A percentile compares a stretch with the other conserved stretches of the same genome.
Evolutionary conservation across 1,140 invertebrate species (phyloP).

Genomic region (Augochlora pura): DNA sequence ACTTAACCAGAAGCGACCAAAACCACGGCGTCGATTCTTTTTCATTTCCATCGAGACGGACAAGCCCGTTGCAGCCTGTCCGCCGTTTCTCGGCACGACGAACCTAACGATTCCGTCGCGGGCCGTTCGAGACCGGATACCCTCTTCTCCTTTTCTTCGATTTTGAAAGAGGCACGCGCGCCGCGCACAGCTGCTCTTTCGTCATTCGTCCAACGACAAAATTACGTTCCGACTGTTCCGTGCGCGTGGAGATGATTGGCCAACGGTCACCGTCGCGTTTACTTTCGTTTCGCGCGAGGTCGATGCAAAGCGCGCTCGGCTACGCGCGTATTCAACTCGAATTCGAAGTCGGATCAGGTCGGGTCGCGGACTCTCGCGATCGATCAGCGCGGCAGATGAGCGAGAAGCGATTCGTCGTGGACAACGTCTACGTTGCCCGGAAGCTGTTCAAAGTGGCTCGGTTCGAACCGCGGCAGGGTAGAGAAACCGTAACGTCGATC

Average conservation of each 20-base stretch:
- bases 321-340: conserved; percentile 5
- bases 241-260: neutral
- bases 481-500: neutral
- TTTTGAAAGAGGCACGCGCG: conserved; percentile 8
- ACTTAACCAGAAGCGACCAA: too few species aligned
- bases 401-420: too few species aligned
- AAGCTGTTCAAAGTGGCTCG: neutral
- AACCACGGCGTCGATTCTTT: too few species aligned
- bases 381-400: too few species aligned
- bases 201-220: conserved; percentile 27
- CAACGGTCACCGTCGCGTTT: neutral
- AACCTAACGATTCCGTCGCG: neutral
- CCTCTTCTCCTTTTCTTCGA: neutral
- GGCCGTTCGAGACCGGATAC: neutral
- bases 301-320: too few species aligned
- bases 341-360: neutral
- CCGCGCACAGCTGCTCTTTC: neutral
- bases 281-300: conserved; percentile 39
- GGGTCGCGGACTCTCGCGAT: too few species aligned
- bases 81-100: too few species aligned
- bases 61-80: too few species aligned
- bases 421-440: neutral
- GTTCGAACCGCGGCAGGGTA: conserved; percentile 1
- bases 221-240: neutral
- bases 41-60: too few species aligned